phyloP scores from a whole-genome alignment of 2,797 vertebrate genomes.

The Rousettus madagascariensis region DNA sequence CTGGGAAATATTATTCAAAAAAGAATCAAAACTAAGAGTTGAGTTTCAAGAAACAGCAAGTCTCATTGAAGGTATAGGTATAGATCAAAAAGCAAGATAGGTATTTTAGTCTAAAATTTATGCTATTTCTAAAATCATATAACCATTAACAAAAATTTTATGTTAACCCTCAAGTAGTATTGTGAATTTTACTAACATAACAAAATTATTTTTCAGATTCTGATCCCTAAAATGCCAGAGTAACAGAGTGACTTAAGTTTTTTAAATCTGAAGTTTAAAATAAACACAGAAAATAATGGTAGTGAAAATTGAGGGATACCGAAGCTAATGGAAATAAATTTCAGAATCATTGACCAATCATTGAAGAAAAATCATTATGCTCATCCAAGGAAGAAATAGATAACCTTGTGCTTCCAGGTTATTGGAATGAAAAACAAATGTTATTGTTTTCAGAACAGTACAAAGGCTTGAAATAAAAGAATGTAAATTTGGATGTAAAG shows the following conservation, averaged over 20 bases:
- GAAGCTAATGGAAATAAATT: background rate
- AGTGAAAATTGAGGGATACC: background rate
- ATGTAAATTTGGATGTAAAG: background rate
- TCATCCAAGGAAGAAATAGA: background rate
- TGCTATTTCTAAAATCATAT: background rate
- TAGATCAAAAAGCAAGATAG: background rate
- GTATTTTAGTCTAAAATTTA: slow-evolving; percentile 11
- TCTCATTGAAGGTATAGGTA: background rate
- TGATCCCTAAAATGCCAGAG: background rate
- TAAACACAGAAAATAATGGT: background rate
- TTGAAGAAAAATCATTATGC: background rate
- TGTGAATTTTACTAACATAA: background rate
- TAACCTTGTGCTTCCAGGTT: background rate
- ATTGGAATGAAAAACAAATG: background rate
- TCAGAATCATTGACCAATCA: background rate
- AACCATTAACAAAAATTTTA: background rate
- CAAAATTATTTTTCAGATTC: background rate
- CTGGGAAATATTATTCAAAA: background rate
- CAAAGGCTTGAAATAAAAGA: slow-evolving; percentile 21
- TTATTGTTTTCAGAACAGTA: background rate
- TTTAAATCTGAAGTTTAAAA: background rate
- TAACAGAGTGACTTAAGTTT: background rate
- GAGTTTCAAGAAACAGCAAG: background rate
- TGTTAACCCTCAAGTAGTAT: background rate
- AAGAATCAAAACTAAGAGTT: background rate